phyloP scores from a whole-genome alignment of 1,140 invertebrate species.

The Lepidotrigona ventralis region DNA sequence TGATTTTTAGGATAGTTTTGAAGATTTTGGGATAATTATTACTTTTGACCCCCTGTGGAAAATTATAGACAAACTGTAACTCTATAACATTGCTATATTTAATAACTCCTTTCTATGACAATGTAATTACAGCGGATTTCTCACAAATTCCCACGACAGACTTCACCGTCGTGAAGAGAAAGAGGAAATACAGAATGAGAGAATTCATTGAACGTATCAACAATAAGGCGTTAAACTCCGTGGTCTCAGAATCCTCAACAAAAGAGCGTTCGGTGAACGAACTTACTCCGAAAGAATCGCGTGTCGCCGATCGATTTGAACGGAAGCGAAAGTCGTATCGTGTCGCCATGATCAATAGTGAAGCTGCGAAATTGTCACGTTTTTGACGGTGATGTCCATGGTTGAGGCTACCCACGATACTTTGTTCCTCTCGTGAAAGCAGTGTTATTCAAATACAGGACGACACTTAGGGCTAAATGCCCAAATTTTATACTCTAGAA shows the following conservation, averaged over 20 bases:
- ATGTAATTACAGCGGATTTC: not conserved
- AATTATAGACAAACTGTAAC: not conserved
- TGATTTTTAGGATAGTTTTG: no score
- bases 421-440: not conserved
- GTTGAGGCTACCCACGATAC: not conserved
- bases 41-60: not conserved
- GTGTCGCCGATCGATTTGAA: slow-evolving; percentile 56
- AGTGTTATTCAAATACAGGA: not conserved
- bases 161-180: not conserved
- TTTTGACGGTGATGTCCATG: not conserved
- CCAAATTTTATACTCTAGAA: no score
- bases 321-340: slow-evolving; percentile 53
- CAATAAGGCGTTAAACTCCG: not conserved
- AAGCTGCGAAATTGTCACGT: slow-evolving; percentile 53
- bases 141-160: not conserved
- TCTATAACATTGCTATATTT: no score
- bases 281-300: slow-evolving; percentile 49
- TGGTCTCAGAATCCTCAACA: not conserved
- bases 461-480: not conserved
- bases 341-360: slow-evolving; percentile 23
- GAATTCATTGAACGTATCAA: not conserved
- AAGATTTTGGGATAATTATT: no score
- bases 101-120: not conserved
- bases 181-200: not conserved
- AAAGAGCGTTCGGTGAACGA: slow-evolving; percentile 47